phyloP scores from a whole-genome alignment of 2,888 invertebrate species.

The Trisateles emortualis region DNA sequence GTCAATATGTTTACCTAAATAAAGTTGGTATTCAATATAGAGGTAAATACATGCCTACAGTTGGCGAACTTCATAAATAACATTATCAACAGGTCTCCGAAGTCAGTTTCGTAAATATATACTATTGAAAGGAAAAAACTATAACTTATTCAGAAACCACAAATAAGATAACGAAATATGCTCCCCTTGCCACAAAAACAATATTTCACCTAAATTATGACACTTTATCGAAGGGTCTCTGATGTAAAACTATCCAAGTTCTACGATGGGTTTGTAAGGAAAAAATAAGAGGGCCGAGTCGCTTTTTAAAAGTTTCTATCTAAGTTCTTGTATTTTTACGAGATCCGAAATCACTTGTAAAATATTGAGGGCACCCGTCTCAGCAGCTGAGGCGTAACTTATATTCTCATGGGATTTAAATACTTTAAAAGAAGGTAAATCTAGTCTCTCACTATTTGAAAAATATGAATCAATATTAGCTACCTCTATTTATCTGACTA shows the following conservation, averaged over 20 bases:
- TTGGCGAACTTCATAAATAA: slow-evolving; percentile 47
- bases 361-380: slow-evolving; percentile 64
- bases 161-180: slow-evolving; percentile 72
- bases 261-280: slow-evolving; percentile 70
- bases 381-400: slow-evolving; percentile 65
- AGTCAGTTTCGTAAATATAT: slow-evolving; percentile 48
- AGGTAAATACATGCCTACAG: slow-evolving; percentile 29
- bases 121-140: slow-evolving; percentile 53
- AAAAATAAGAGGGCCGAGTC: slow-evolving; percentile 69
- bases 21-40: not conserved
- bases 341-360: slow-evolving; percentile 74
- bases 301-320: slow-evolving; percentile 74
- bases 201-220: slow-evolving; percentile 80
- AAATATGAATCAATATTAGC: slow-evolving; percentile 16
- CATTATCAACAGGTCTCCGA: slow-evolving; percentile 65
- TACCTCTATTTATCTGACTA: slow-evolving; percentile 4
- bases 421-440: slow-evolving; percentile 40
- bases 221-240: slow-evolving; percentile 79
- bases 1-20: slow-evolving; percentile 4
- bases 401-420: slow-evolving; percentile 65
- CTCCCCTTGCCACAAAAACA: slow-evolving; percentile 66
- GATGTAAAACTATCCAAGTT: slow-evolving; percentile 80
- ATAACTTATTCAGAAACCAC: slow-evolving; percentile 64
- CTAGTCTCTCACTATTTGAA: slow-evolving; percentile 26
- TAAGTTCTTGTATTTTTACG: slow-evolving; percentile 72